Conservation (phyloP, 2,113 vertebrate genomes). For the Odocoileus virginianus region DNA sequence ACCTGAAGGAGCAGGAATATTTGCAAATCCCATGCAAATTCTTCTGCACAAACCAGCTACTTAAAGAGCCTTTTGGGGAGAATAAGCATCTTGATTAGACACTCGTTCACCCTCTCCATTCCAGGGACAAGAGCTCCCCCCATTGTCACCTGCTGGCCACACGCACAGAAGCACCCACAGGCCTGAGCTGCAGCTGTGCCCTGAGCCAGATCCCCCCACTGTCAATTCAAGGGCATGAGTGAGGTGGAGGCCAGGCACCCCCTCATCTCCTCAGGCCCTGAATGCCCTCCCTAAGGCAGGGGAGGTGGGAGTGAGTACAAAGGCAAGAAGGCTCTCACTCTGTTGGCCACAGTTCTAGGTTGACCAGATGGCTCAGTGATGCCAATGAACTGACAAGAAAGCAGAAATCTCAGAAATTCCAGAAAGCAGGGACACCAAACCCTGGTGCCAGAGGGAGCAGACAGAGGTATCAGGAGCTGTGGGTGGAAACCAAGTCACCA, state of each 20-base stretch:
- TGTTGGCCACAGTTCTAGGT: neutral
- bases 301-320: neutral
- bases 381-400: neutral
- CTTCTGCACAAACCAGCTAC: neutral
- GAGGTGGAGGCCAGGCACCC: fast-evolving
- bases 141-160: neutral
- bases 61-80: neutral
- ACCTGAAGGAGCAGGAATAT: neutral
- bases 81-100: neutral
- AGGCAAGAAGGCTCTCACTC: neutral
- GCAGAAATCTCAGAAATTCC: fast-evolving
- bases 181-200: neutral
- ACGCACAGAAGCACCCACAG: neutral
- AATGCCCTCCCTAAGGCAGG: neutral
- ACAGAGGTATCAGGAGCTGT: neutral
- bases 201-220: neutral
- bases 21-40: neutral
- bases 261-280: neutral
- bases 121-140: constrained; percentile 49
- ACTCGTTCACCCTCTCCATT: neutral
- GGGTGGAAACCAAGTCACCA: neutral
- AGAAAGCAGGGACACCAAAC: fast-evolving
- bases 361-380: neutral
- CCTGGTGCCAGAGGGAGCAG: neutral
- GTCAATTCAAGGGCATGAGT: neutral